phyloP scores from a whole-genome alignment of 2,888 invertebrate genomes.

The Drosophila mulleri region DNA sequence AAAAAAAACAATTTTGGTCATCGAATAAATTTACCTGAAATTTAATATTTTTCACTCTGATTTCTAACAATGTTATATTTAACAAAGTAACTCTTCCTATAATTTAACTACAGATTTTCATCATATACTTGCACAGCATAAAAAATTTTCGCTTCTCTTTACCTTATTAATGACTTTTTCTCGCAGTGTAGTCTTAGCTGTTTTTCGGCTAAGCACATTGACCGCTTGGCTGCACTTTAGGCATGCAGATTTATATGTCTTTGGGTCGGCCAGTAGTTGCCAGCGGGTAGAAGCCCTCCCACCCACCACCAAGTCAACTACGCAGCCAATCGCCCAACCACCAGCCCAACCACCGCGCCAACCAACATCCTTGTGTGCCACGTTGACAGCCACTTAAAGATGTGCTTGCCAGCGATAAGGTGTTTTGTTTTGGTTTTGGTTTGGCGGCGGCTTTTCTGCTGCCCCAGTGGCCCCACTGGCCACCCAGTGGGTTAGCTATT shows the following conservation, averaged over 20 bases:
- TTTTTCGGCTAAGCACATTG: conserved; percentile 19
- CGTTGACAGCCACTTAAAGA: conserved; percentile 82
- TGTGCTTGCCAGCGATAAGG: conserved; percentile 75
- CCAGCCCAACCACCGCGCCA: neutral
- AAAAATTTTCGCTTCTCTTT: neutral
- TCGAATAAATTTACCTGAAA: no score
- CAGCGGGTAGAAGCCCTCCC: conserved; percentile 22
- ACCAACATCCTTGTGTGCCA: conserved; percentile 20
- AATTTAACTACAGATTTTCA: no score
- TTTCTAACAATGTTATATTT: no score
- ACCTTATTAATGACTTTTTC: neutral
- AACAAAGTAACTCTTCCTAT: no score
- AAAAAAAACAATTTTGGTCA: no score
- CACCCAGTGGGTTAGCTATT: neutral
- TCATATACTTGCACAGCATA: neutral
- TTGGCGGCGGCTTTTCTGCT: conserved; percentile 21
- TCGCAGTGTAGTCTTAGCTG: conserved; percentile 10
- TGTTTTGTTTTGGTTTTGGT: conserved; percentile 67
- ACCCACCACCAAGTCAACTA: neutral
- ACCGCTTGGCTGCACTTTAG: conserved; percentile 32
- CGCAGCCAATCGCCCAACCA: neutral
- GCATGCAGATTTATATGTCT: conserved; percentile 64
- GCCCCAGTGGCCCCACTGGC: neutral
- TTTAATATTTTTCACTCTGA: no score
- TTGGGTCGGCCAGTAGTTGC: conserved; percentile 41